phyloP scores from a whole-genome alignment of 2,113 vertebrate species.

The Cyanistes caeruleus region DNA sequence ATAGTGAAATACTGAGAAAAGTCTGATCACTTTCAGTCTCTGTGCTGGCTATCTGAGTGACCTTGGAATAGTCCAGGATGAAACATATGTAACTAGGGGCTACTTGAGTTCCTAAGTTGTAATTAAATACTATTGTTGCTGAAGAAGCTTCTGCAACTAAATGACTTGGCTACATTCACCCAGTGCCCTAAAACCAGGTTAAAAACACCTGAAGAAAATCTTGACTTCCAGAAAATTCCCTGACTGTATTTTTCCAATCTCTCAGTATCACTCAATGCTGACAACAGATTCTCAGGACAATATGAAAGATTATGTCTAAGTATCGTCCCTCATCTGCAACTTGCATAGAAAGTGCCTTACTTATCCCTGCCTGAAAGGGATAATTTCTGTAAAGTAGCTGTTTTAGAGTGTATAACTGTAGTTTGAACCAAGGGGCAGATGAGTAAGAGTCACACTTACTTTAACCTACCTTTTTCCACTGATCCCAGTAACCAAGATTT shows the following conservation, averaged over 20 bases:
- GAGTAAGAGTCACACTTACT: not conserved
- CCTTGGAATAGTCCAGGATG: not conserved
- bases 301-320: not conserved
- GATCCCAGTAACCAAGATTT: not conserved
- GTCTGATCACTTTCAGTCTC: not conserved
- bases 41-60: not conserved
- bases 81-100: not conserved
- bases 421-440: not conserved
- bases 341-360: not conserved
- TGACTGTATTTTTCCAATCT: not conserved
- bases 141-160: not conserved
- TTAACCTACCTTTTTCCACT: not conserved
- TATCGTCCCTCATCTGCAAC: not conserved
- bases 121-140: not conserved
- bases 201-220: not conserved
- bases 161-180: not conserved
- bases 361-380: not conserved
- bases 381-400: not conserved
- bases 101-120: not conserved
- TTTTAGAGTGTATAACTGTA: not conserved
- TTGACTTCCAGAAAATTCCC: not conserved
- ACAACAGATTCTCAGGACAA: too few species aligned
- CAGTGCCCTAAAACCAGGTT: not conserved
- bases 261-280: not conserved
- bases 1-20: not conserved